phyloP scores from a whole-genome alignment of 1,140 invertebrate species.

The Aradophagus sp. region DNA sequence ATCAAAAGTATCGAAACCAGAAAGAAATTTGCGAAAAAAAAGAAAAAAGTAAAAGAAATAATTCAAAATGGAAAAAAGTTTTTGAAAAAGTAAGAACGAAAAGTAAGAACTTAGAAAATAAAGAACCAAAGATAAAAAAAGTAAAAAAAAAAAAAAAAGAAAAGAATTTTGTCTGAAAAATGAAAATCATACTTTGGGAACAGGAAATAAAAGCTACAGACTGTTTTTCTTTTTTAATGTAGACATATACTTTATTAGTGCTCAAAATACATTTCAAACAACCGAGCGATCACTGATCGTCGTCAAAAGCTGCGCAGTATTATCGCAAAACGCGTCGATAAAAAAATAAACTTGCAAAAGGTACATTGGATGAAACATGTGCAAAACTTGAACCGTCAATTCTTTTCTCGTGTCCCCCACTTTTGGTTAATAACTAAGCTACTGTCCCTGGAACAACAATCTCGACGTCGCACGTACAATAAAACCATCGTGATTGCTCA shows the following conservation, averaged over 20 bases:
- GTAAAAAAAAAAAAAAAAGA: slow-evolving; percentile 2
- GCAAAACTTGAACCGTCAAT: no score
- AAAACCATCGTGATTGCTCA: no score
- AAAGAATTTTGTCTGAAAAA: no score
- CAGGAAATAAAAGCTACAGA: slow-evolving; percentile 50
- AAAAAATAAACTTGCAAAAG: slow-evolving; percentile 29
- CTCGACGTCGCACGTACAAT: no score
- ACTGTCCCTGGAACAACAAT: slow-evolving; percentile 15
- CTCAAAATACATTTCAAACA: slow-evolving; percentile 30
- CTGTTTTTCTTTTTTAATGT: slow-evolving; percentile 16
- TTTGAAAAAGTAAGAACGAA: no score
- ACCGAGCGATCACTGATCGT: slow-evolving; percentile 1
- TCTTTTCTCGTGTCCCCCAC: no score
- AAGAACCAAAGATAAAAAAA: slow-evolving; percentile 11
- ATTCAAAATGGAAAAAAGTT: no score
- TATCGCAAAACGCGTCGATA: slow-evolving; percentile 9
- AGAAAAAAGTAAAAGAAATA: no score
- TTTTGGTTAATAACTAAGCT: slow-evolving; percentile 7
- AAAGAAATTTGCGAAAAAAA: no score
- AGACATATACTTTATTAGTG: slow-evolving; percentile 45
- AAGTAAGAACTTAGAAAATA: slow-evolving; percentile 2
- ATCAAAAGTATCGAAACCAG: no score
- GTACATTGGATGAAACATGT: slow-evolving; percentile 24
- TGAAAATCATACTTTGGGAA: slow-evolving; percentile 4
- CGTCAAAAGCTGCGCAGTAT: no score